Base-by-base conservation (phyloP, 1,140 invertebrate genomes). In the Calephelis nemesis region DNA sequence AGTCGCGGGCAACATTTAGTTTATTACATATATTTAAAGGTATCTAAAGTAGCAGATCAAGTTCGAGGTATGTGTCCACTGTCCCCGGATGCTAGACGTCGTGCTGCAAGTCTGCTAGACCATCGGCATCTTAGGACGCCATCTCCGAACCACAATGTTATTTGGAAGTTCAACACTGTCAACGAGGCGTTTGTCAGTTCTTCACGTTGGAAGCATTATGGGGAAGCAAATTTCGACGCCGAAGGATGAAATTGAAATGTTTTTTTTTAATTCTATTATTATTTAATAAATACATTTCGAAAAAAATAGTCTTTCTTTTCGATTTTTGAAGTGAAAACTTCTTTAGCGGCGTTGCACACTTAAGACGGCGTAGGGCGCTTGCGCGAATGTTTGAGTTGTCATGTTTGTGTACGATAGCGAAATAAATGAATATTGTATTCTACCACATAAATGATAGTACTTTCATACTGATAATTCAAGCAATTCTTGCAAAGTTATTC, bases 91-190 rank as follows among this genome's bases (percentile, higher is more conserved):
- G 80, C 76, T 11, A 72, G 78, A 30, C 78, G 78, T 6, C 75
- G 82, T 49, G 76, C 83, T 40, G 67, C 78, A 30, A 88, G 82
- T 63, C 72, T 87, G 1, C 58, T 88, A 12, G 83, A 85, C 13
- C 74, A 87, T 50, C 70, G 81, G 10, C 74, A 75, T 42, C 69
- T 84, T 7, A 50, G 77, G 15, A 78, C 81, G 1, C 73, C 81
- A 7, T 78, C 76, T 9, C 81, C 81, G 15, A 72, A 73, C 39
- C 73, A 67, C 30, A 70, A 78, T 47, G 68, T 75, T 30, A 63
- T 78, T 49, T 88, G 86, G 85, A 91, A 89, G 75, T 89, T 86
- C 69, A 88, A 91, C 62, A 91, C 88, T 50, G 74, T 89, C 48
- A 87, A 84, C 65, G 85, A 88, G 73, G 78, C 82, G 12, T 67